These are phyloP conservation scores for Burhinus bistriatus DNA, from an alignment of 2,113 vertebrate genomes.

Conservation along the genomic window DNA sequence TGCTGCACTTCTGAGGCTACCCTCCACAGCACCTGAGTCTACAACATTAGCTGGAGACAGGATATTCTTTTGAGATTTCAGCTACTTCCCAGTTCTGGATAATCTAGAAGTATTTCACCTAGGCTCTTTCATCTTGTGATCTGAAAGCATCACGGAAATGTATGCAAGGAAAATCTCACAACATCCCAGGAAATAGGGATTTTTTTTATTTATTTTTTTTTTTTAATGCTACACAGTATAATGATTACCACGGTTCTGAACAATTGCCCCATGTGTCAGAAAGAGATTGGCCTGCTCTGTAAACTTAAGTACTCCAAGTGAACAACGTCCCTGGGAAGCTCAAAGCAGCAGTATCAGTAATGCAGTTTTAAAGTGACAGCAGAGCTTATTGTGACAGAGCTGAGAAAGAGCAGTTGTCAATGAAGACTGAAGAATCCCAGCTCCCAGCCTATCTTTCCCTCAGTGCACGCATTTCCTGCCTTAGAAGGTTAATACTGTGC, in stretches of 20 bases:
- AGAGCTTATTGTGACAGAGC: not conserved
- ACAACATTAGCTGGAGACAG: not conserved
- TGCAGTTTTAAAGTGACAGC: not conserved
- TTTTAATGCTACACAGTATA: not conserved
- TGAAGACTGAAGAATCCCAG: not conserved
- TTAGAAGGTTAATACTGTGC: not conserved
- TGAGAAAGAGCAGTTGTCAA: not conserved
- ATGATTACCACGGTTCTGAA: not conserved
- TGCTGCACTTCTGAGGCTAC: not conserved
- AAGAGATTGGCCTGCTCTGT: not conserved
- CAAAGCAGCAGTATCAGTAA: not conserved
- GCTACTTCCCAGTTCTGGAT: not conserved
- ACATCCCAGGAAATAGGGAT: not conserved
- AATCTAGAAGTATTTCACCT: not conserved
- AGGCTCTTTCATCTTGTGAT: not conserved
- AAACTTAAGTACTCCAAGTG: not conserved
- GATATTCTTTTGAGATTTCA: not conserved
- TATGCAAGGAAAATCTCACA: not conserved
- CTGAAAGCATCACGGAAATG: not conserved
- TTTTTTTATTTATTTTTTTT: not conserved
- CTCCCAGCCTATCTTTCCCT: not conserved
- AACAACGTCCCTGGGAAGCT: not conserved
- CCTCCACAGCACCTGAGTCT: not conserved
- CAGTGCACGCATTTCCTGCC: not conserved
- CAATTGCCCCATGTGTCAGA: not conserved